Conservation (phyloP, 2,888 invertebrate species). For the Eristalinus aeneus region DNA sequence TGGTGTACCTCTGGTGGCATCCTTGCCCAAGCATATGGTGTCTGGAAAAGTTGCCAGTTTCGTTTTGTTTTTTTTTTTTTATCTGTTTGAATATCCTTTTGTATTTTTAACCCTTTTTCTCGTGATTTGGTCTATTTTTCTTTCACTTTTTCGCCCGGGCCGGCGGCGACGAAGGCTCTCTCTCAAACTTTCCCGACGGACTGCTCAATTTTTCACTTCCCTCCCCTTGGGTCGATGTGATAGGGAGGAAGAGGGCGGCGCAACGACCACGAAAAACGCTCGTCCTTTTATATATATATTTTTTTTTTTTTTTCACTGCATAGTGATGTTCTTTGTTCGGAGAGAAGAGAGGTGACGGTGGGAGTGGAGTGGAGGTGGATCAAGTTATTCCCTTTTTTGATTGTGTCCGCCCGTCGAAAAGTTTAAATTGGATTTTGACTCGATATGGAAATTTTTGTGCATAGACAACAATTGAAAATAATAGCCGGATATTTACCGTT, state of each 20-base stretch:
- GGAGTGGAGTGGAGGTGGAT: neutral
- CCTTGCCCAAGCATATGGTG: constrained; percentile 60
- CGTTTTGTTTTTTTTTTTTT: neutral
- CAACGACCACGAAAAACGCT: constrained; percentile 9
- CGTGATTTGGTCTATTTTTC: constrained; percentile 57
- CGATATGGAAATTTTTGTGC: constrained; percentile 70
- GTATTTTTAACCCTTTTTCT: constrained; percentile 61
- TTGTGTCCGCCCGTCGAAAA: constrained; percentile 70
- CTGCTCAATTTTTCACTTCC: constrained; percentile 57
- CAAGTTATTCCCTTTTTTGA: constrained; percentile 31
- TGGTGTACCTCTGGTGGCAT: constrained; percentile 20
- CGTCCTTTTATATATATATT: constrained; percentile 10
- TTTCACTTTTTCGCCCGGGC: neutral
- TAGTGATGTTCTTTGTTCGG: neutral
- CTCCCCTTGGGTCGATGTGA: neutral
- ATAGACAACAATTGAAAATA: constrained; percentile 72
- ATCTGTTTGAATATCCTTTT: neutral
- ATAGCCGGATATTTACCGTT: constrained; percentile 71
- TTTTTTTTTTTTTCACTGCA: no score
- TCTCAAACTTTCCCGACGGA: constrained; percentile 57
- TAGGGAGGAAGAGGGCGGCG: neutral
- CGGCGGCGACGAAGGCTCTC: neutral
- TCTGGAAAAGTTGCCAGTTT: constrained; percentile 66
- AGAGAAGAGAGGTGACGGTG: neutral
- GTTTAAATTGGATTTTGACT: constrained; percentile 72